Conservation (phyloP, 2,113 vertebrate species). For the Ploceus nigricollis region DNA sequence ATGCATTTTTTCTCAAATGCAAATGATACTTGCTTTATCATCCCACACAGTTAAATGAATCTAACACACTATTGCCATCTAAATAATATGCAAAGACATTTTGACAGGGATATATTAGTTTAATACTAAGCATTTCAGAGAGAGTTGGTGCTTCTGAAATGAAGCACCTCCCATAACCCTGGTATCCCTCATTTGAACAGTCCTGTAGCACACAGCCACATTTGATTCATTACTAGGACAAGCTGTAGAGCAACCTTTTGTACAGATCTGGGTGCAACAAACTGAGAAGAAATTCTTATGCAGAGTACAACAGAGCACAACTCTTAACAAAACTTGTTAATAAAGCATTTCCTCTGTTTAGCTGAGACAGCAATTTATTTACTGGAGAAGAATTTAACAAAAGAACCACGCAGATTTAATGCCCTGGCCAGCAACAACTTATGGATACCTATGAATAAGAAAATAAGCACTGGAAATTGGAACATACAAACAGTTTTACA, state of each 20-base stretch:
- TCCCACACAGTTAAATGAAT: conserved; percentile 19
- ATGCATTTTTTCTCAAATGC: conserved; percentile 55
- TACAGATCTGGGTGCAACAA: neutral
- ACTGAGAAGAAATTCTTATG: neutral
- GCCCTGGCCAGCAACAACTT: neutral
- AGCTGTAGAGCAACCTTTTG: neutral
- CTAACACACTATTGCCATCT: conserved; percentile 18
- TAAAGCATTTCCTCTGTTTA: neutral
- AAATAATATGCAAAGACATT: conserved; percentile 50
- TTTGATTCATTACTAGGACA: neutral
- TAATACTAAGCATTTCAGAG: neutral
- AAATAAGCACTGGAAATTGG: neutral
- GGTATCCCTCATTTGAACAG: neutral
- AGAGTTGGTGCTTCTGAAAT: neutral
- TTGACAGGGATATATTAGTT: conserved; percentile 38
- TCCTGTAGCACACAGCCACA: neutral
- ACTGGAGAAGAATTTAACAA: neutral
- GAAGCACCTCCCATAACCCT: neutral
- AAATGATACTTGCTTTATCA: conserved; percentile 24
- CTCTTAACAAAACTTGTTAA: neutral
- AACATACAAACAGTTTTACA: neutral
- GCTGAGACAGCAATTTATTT: neutral
- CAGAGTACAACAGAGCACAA: neutral
- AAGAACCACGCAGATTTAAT: neutral
- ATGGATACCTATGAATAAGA: neutral